Evolutionary conservation across 1,140 invertebrate species (phyloP).

Genomic region (Lepidurus arcticus): DNA sequence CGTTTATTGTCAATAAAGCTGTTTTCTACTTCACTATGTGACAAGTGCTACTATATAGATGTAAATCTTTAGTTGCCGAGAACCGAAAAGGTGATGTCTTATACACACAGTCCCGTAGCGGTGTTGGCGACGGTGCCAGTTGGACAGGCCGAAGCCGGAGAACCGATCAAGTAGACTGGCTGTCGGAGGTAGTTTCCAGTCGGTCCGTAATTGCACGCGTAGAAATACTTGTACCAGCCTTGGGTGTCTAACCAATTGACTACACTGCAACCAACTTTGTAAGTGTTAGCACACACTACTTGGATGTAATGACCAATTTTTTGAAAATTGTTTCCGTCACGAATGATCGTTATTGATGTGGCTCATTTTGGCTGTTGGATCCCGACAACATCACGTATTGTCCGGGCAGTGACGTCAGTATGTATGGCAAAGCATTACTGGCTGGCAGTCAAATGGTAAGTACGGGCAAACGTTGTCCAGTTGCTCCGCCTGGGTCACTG

Average conservation of each 20-base stretch:
- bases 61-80: too few relatives aligned
- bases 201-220: conserved; percentile 30
- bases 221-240: conserved; percentile 19
- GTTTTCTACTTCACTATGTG: too few relatives aligned
- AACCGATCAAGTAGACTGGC: conserved; percentile 22
- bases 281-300: conserved; percentile 33
- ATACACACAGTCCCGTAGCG: conserved; percentile 27
- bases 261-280: conserved; percentile 32
- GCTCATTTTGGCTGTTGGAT: background rate
- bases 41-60: too few relatives aligned
- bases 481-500: background rate
- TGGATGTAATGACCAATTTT: conserved; percentile 34
- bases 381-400: background rate
- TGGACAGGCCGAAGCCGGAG: conserved; percentile 29
- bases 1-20: too few relatives aligned
- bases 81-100: background rate
- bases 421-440: background rate
- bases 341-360: background rate
- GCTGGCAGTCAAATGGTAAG: background rate
- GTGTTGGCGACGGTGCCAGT: conserved; percentile 29
- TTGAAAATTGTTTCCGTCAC: background rate
- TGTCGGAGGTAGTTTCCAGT: conserved; percentile 21
- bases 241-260: conserved; percentile 16
- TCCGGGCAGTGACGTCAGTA: background rate
- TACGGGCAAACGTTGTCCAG: background rate